These are phyloP conservation scores for Lagopus leucura DNA, from an alignment of 2,113 vertebrate species.

Conservation along the genomic window DNA sequence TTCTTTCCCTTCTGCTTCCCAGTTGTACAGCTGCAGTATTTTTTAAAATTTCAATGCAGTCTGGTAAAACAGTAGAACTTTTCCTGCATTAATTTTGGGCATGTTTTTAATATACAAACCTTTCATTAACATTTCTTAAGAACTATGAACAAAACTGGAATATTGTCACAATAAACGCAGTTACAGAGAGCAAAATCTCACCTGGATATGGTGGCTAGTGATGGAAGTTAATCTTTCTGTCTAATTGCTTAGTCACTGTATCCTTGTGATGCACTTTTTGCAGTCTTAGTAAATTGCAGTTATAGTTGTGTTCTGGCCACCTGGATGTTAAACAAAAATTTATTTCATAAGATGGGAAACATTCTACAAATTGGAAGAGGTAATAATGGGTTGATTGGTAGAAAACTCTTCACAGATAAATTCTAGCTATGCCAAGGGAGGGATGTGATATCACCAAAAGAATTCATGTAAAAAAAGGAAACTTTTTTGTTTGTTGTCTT, in stretches of 20 bases:
- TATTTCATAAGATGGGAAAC: not conserved
- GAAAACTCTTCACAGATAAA: not conserved
- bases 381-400: not conserved
- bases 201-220: not conserved
- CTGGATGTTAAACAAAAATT: not conserved
- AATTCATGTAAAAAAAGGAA: not conserved
- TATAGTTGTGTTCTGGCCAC: not conserved
- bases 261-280: not conserved
- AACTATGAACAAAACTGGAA: not conserved
- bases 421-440: not conserved
- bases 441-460: not conserved
- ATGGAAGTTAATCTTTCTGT: not conserved
- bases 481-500: constrained; percentile 55
- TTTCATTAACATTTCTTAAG: not conserved
- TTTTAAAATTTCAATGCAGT: not conserved
- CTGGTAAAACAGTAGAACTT: not conserved
- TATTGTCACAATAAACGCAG: not conserved
- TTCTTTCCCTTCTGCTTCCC: not conserved
- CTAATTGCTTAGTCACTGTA: not conserved
- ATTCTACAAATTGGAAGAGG: not conserved
- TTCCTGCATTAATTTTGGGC: not conserved
- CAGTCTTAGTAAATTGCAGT: not conserved
- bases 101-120: not conserved
- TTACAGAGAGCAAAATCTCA: not conserved
- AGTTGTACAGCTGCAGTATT: not conserved